phyloP scores from a whole-genome alignment of 2,888 invertebrate genomes.

The Thereva unica region DNA sequence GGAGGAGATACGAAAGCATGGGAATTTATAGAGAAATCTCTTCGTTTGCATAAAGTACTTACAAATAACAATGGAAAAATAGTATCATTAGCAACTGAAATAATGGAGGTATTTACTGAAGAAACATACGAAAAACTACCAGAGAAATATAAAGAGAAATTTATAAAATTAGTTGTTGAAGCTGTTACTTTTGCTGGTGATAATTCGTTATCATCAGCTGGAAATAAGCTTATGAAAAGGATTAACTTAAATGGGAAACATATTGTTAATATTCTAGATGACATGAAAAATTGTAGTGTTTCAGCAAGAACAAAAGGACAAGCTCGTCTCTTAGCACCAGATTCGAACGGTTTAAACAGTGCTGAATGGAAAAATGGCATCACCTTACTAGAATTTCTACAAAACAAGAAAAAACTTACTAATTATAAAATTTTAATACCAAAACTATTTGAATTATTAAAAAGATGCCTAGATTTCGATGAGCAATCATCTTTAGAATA shows the following conservation, averaged over 20 bases:
- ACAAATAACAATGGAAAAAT: slow-evolving; percentile 47
- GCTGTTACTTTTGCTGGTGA: slow-evolving; percentile 63
- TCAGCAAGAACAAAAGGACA: neutral
- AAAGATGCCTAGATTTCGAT: slow-evolving; percentile 78
- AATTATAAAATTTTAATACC: slow-evolving; percentile 71
- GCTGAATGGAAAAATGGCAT: slow-evolving; percentile 78
- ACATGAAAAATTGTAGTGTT: slow-evolving; percentile 62
- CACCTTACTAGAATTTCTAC: slow-evolving; percentile 79
- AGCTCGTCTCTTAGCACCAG: slow-evolving; percentile 27
- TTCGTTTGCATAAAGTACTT: slow-evolving; percentile 61
- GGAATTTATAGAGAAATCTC: slow-evolving; percentile 62
- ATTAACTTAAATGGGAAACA: slow-evolving; percentile 67
- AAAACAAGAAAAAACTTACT: slow-evolving; percentile 79
- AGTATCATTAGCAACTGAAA: slow-evolving; percentile 51
- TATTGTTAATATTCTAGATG: slow-evolving; percentile 63
- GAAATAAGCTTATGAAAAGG: slow-evolving; percentile 68
- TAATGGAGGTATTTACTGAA: slow-evolving; percentile 49
- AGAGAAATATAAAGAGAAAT: slow-evolving; percentile 56
- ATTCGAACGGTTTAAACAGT: slow-evolving; percentile 61
- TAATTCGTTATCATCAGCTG: slow-evolving; percentile 64
- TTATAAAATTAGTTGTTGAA: slow-evolving; percentile 62
- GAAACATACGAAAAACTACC: slow-evolving; percentile 59
- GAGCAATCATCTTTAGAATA: slow-evolving; percentile 84
- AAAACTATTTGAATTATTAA: slow-evolving; percentile 75
- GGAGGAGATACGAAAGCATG: slow-evolving; percentile 60